Evolutionary conservation across 1,140 invertebrate species (phyloP), one percentile per base, ranked within the genome.

Genomic region (Metaphire vulgaris): DNA sequence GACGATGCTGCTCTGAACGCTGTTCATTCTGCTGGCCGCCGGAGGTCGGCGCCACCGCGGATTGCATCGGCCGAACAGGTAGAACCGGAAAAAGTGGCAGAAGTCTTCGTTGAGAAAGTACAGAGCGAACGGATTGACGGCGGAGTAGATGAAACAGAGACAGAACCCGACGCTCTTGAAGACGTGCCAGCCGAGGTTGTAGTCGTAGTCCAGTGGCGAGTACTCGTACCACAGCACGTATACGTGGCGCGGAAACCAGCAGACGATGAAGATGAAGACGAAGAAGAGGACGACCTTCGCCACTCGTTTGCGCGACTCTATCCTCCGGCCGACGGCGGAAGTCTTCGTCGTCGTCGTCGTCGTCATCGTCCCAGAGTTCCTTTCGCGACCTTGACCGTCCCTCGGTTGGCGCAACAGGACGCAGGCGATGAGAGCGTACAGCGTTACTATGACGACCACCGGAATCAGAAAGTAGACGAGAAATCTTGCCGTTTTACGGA

Each of bases 191-290:
- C 41, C 41, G 6, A 21, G 6, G 41, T 56, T 56, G n/a, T n/a
- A n/a, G n/a, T n/a, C n/a, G n/a, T n/a, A n/a, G n/a, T n/a, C n/a
- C n/a, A n/a, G n/a, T n/a, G n/a, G n/a, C n/a, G n/a, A n/a, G n/a
- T n/a, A n/a, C n/a, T n/a, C n/a, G n/a, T 94, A 96, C 91, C 94
- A 94, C 73, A 96, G 85, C 89, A 95, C 91, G 83, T 93, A 94
- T 1, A 93, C 89, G 84, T 95, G 93, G 79, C 90, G 90, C 0
- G 93, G 92, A 56, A 95, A 89, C 86, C 96, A 97, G 83, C 95
- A 97, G 14, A 95, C 86, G 0, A 93, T 92, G 82, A 97, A 97
- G 29, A 96, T 91, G 21, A 95, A 86, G 0, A 96, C 94, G 83
- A 97, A 95, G 0, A 92, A 90, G 68, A 96, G 87, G 2, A 97